phyloP scores from a whole-genome alignment of 2,888 invertebrate species.

The Formica aserva region DNA sequence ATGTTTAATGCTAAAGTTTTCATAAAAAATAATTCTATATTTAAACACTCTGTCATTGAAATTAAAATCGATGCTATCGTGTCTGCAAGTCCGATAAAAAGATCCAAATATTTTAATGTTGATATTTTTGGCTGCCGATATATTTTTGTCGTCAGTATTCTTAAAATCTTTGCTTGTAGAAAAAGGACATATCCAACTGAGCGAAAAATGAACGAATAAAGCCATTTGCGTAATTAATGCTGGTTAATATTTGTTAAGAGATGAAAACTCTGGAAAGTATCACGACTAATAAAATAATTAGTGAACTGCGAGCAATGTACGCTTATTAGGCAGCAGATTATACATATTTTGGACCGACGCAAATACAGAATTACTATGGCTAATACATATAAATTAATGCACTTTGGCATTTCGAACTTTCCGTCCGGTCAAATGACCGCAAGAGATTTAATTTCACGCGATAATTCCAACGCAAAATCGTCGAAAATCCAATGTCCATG shows the following conservation, averaged over 20 bases:
- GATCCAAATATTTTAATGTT: constrained; percentile 13
- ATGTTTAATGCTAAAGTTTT: neutral
- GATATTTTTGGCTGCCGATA: neutral
- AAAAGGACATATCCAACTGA: neutral
- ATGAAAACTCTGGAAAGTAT: constrained; percentile 28
- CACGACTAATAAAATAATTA: constrained; percentile 62
- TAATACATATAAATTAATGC: constrained; percentile 28
- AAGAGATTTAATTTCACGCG: constrained; percentile 17
- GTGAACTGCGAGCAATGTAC: constrained; percentile 18
- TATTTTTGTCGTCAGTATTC: neutral
- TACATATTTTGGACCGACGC: constrained; percentile 2
- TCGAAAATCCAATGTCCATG: neutral
- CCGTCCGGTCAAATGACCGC: neutral
- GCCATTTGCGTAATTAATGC: constrained; percentile 43
- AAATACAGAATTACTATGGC: neutral
- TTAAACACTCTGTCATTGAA: neutral
- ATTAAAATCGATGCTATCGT: neutral
- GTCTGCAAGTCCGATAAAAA: neutral
- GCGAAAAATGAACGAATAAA: neutral
- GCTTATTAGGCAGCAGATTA: constrained; percentile 28
- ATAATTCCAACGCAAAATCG: constrained; percentile 9
- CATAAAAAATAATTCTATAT: neutral
- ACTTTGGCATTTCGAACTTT: constrained; percentile 2
- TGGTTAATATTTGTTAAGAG: constrained; percentile 34
- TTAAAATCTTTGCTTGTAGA: neutral